Conservation (phyloP, 2,797 vertebrate species). For the Aeoliscus strigatus region DNA sequence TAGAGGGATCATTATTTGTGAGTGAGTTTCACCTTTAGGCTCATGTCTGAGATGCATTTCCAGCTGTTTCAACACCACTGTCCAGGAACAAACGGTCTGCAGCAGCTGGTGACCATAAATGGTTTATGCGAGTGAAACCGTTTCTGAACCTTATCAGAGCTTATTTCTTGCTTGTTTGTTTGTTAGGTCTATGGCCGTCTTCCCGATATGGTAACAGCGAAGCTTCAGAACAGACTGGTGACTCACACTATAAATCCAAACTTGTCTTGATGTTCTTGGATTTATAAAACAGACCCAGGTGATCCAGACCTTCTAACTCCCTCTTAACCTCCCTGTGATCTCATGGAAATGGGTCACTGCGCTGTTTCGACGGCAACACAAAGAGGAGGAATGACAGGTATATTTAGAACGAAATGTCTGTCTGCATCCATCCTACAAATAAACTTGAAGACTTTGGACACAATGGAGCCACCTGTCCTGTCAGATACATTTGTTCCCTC, state of each 20-base stretch:
- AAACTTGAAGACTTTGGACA: slow-evolving; percentile 57
- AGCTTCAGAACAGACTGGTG: background rate
- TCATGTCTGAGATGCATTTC: too few relatives aligned
- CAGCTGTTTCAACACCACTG: too few relatives aligned
- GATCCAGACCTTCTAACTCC: slow-evolving; percentile 24
- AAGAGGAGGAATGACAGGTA: slow-evolving; percentile 28
- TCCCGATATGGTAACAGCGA: background rate
- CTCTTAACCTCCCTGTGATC: slow-evolving; percentile 35
- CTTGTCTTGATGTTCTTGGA: slow-evolving; percentile 14
- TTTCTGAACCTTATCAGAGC: slow-evolving; percentile 5
- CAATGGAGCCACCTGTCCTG: slow-evolving; percentile 66
- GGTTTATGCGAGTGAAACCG: too few relatives aligned
- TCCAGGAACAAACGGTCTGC: too few relatives aligned
- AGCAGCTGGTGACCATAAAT: too few relatives aligned
- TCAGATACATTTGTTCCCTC: slow-evolving; percentile 48
- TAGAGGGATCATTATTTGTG: too few relatives aligned
- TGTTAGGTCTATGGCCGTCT: too few relatives aligned
- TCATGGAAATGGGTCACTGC: slow-evolving; percentile 23
- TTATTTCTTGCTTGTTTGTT: slow-evolving; percentile 1
- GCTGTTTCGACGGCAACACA: slow-evolving; percentile 25
- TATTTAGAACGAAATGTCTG: slow-evolving; percentile 56
- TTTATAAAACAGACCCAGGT: slow-evolving; percentile 19
- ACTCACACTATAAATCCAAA: slow-evolving; percentile 15
- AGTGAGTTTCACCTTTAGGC: too few relatives aligned
- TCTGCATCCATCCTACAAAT: too few relatives aligned